Evolutionary conservation across 2,797 vertebrate genomes (phyloP).

Genomic region (Coracias cyanogaster): DNA sequence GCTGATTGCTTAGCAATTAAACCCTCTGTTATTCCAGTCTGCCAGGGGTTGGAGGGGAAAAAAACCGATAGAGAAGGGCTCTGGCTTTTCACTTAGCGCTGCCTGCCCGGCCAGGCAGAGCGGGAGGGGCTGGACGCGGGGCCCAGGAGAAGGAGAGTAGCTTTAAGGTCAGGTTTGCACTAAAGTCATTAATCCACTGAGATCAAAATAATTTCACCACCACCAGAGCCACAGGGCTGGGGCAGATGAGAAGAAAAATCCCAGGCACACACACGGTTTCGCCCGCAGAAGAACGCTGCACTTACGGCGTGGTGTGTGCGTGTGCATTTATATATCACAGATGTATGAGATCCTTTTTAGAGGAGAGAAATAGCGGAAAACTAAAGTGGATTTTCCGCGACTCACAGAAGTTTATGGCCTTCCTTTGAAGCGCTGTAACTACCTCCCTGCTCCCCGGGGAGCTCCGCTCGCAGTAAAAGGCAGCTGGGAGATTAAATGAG

Average conservation of each 20-base stretch:
- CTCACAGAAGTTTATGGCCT: not conserved
- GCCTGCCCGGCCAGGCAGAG: not conserved
- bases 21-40: not conserved
- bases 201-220: not conserved
- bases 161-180: not conserved
- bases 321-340: not conserved
- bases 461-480: not conserved
- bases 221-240: not conserved
- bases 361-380: not conserved
- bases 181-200: not conserved
- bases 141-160: not conserved
- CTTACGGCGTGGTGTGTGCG: fast-evolving
- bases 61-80: not conserved
- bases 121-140: not conserved
- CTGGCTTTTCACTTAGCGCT: not conserved
- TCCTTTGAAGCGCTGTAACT: not conserved
- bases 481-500: not conserved
- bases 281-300: not conserved
- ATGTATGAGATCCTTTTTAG: not conserved
- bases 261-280: fast-evolving
- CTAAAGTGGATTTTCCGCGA: not conserved
- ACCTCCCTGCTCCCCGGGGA: not conserved
- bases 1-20: not conserved
- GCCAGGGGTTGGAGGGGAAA: not conserved
- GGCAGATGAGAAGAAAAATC: not conserved